A percentile compares a stretch with the other conserved stretches of the same genome.
Conservation (phyloP, 2,797 vertebrate species). For the Allochrocebus solatus region DNA sequence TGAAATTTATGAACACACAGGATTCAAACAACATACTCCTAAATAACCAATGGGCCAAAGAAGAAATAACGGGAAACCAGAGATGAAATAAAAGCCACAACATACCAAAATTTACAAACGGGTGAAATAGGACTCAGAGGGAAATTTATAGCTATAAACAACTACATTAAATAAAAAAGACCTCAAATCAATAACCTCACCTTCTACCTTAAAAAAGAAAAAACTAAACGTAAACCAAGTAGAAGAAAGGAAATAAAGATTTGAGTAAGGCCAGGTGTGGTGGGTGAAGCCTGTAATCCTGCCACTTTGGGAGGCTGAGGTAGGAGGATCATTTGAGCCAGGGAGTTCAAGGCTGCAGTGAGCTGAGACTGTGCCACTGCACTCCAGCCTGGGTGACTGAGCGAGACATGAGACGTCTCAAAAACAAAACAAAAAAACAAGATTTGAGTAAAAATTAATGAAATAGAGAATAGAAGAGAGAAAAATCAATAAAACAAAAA, state of each 20-base stretch:
- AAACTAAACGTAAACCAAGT: background rate
- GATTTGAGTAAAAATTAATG: background rate
- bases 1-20: background rate
- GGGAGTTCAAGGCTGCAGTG: no score
- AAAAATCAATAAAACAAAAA: background rate
- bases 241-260: background rate
- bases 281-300: background rate
- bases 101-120: background rate
- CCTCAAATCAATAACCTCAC: background rate
- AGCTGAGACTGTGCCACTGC: background rate
- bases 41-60: background rate
- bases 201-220: background rate
- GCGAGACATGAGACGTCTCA: background rate
- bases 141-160: background rate
- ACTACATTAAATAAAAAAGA: background rate
- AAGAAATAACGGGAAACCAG: background rate
- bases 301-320: background rate
- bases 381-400: background rate
- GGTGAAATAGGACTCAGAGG: background rate
- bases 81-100: background rate
- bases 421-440: background rate
- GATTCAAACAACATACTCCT: slow-evolving; percentile 5
- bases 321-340: background rate
- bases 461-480: background rate
- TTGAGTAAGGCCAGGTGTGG: background rate